A percentile compares a stretch with the other conserved stretches of the same genome.
Conservation (phyloP, 2,113 vertebrate species). For the Ursus arctos region DNA sequence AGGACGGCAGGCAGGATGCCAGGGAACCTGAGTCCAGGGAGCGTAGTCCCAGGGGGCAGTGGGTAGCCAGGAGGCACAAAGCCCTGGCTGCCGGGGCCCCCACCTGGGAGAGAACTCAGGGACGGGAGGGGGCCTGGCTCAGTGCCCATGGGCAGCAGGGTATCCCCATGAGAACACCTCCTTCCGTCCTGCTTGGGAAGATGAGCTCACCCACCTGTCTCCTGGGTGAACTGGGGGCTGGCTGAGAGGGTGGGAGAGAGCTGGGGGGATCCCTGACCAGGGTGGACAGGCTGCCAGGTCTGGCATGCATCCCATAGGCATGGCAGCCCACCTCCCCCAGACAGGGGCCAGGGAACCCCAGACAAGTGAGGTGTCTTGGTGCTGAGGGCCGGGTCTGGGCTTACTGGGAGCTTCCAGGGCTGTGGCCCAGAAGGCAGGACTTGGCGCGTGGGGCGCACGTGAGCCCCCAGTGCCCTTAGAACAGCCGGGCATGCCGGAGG, state of each 20-base stretch:
- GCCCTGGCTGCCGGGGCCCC: not conserved
- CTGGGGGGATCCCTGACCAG: rapidly evolving
- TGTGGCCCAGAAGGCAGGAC: not conserved
- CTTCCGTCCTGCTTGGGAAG: not conserved
- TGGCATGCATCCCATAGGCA: rapidly evolving
- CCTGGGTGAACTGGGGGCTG: not conserved
- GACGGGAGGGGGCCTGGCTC: not conserved
- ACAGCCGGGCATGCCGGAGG: not conserved
- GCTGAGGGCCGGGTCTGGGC: not conserved
- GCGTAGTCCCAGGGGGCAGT: not conserved
- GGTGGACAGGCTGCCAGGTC: not conserved
- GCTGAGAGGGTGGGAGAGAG: not conserved
- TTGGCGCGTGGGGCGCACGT: not conserved
- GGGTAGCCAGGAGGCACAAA: not conserved
- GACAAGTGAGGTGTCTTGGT: rapidly evolving
- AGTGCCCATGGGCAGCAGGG: rapidly evolving
- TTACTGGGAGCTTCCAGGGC: not conserved
- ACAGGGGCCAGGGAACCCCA: not conserved
- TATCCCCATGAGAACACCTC: rapidly evolving
- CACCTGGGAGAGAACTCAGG: not conserved
- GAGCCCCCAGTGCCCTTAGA: not conserved
- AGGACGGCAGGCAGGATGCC: not conserved
- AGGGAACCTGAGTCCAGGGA: not conserved
- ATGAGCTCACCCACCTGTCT: not conserved
- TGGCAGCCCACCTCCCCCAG: rapidly evolving